Base-by-base conservation (phyloP, 2,888 invertebrate genomes). In the Oscheius sp. region DNA sequence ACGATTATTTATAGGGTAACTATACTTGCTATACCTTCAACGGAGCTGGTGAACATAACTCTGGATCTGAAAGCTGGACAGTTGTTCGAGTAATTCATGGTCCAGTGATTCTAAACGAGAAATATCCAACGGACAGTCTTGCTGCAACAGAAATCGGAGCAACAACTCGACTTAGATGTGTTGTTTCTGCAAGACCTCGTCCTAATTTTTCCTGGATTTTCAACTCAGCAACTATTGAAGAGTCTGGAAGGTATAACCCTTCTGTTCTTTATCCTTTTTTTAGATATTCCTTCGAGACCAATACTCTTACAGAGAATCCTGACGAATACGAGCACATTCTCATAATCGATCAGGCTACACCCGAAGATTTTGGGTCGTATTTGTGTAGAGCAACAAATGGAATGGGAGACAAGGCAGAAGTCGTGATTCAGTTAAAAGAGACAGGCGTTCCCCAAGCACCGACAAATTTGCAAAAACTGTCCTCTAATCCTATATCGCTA, bases 21-120 rank as follows among this genome's bases (percentile, higher is more conserved):
- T 95, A 94, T 88, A 93, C 94, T 0, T 95, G 95, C 86, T 91
- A 92, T 83, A 95, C 94, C 17, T 91, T 91, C 87, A 95, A 94
- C 88, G 90, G 90, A 14, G 74, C 71, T 2, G 94, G 93, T 8
- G 54, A 64, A 20, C 8, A 66, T 6, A 36, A 38, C n/a, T 44
- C 66, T 1, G 56, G 68, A 5, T 44, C 64, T 8, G 71, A 71
- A 8, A 77, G 75, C n/a, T 77, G 75, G 76, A 74, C 76, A 4
- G 61, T 77, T 26, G 70, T 81, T 1, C 61, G 75, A 4, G 76
- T 85, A 9, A 66, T 77, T 6, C 84, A 84, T 56, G 77, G 75
- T 22, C 83, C 85, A 12, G 77, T 82, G 1, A 72, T 84, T 38
- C 64, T 85, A 20, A 85, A 84, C 51, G 72, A 80, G 45, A 65